These are phyloP conservation scores for Microtus oregoni DNA, from an alignment of 2,113 vertebrate genomes.

Conservation along the genomic window DNA sequence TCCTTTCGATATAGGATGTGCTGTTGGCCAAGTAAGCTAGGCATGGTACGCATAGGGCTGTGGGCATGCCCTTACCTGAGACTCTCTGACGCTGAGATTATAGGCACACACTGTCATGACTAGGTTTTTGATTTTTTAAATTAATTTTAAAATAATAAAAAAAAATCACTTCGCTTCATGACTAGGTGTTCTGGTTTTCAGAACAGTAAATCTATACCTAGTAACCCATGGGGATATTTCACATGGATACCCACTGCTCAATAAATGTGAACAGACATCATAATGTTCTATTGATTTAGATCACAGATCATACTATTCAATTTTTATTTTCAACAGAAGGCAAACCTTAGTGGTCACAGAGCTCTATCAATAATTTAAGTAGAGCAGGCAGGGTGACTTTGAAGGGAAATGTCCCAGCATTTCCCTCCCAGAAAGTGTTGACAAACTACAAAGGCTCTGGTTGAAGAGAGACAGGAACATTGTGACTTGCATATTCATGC, in stretches of 20 bases:
- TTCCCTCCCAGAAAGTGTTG: neutral
- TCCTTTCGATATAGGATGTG: neutral
- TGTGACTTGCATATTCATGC: neutral
- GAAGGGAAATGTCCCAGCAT: neutral
- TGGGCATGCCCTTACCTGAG: no score
- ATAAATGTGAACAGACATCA: neutral
- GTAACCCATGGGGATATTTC: neutral
- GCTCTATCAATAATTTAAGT: neutral
- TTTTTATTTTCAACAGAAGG: constrained; percentile 22
- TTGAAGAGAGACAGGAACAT: neutral
- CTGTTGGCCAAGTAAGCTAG: neutral
- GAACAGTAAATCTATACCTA: neutral
- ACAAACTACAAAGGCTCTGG: constrained; percentile 2
- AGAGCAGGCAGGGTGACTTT: neutral
- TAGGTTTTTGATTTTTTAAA: no score
- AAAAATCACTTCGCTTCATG: neutral
- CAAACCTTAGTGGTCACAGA: neutral
- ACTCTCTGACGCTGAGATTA: neutral
- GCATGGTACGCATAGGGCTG: no score
- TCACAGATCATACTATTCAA: neutral
- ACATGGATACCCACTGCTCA: neutral
- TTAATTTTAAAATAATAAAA: neutral
- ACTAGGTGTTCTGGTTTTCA: neutral
- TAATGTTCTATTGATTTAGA: constrained; percentile 39
- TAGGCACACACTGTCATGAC: no score